Evolutionary conservation across 2,888 invertebrate species (phyloP).

Genomic region (Hoplodrina blanda): DNA sequence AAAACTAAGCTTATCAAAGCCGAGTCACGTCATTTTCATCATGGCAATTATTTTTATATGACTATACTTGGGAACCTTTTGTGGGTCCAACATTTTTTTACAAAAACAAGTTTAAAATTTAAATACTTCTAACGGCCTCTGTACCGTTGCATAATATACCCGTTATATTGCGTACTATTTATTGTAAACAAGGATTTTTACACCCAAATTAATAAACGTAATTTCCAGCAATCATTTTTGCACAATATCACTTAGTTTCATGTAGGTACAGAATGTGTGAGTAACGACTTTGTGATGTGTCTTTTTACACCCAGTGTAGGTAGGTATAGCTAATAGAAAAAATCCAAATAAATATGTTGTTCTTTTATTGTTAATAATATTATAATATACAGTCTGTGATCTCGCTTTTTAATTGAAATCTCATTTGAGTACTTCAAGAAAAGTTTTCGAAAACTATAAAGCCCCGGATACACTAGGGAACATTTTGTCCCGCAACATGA

Average conservation of each 20-base stretch:
- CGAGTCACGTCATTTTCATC: too few species aligned
- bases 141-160: too few species aligned
- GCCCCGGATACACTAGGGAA: too few species aligned
- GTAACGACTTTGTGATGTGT: background rate
- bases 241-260: background rate
- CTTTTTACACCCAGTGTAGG: background rate
- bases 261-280: background rate
- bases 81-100: too few species aligned
- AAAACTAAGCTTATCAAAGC: background rate
- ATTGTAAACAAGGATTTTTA: too few species aligned
- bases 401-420: constrained; percentile 16
- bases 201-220: too few species aligned
- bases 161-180: too few species aligned
- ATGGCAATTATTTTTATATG: too few species aligned
- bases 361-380: constrained; percentile 42
- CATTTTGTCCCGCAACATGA: too few species aligned
- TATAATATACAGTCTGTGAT: constrained; percentile 11
- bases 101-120: too few species aligned
- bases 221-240: background rate
- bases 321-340: constrained; percentile 22
- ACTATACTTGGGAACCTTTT: too few species aligned
- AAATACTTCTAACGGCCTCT: too few species aligned
- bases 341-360: constrained; percentile 36
- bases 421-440: background rate
- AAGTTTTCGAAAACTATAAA: constrained; percentile 3